Conservation (phyloP, 1,140 invertebrate species). For the Arion vulgaris region DNA sequence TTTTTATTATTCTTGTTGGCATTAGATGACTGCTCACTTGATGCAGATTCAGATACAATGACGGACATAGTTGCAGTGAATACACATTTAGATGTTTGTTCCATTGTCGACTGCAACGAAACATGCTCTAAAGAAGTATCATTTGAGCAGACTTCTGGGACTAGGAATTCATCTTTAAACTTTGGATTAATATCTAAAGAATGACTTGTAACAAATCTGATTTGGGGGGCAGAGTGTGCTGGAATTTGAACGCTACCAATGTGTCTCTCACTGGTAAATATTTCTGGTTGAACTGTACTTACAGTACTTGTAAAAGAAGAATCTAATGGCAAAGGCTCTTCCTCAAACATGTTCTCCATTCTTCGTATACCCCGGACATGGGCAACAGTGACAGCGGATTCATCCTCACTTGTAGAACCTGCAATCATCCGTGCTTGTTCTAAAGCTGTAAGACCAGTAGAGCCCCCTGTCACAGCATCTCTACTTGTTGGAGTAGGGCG, state of each 20-base stretch:
- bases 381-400: not conserved
- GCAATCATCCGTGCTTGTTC: constrained; percentile 32
- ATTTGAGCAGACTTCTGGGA: not conserved
- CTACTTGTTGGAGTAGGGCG: not conserved
- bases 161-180: not conserved
- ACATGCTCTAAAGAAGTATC: not conserved
- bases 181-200: constrained; percentile 5
- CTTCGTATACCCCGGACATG: constrained; percentile 18
- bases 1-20: constrained; percentile 2
- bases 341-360: constrained; percentile 14
- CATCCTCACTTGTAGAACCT: constrained; percentile 27
- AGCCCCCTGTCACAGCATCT: constrained; percentile 25
- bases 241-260: constrained; percentile 17
- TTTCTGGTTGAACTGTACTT: not conserved
- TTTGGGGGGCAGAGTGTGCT: not conserved
- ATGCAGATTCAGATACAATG: constrained; percentile 1
- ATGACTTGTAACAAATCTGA: constrained; percentile 26
- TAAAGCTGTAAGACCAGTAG: constrained; percentile 16
- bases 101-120: not conserved
- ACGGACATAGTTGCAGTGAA: constrained; percentile 31
- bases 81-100: not conserved
- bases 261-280: not conserved
- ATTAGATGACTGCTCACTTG: not conserved
- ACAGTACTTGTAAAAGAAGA: not conserved
- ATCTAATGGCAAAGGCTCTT: constrained; percentile 6